Evolutionary conservation across 2,888 invertebrate species (phyloP).

Genomic region (Taphrorychus bicolor): DNA sequence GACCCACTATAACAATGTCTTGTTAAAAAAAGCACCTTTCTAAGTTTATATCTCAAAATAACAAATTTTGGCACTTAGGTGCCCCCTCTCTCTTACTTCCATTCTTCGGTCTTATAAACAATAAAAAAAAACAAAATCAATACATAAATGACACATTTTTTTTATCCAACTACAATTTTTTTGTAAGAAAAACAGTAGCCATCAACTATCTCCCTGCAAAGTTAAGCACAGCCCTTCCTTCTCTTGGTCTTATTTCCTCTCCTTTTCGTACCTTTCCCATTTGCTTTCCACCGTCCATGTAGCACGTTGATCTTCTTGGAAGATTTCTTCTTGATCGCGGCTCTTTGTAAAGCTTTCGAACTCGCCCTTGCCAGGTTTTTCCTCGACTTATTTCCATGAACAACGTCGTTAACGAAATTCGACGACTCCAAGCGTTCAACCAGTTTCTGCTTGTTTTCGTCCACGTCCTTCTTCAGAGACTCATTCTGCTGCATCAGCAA

Average conservation of each 20-base stretch:
- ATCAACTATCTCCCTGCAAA: neutral
- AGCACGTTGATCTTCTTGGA: neutral
- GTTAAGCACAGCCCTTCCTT: neutral
- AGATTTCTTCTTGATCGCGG: neutral
- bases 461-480: neutral
- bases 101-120: too few species aligned
- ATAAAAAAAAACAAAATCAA: too few species aligned
- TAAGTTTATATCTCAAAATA: too few species aligned
- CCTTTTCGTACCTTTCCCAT: neutral
- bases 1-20: too few species aligned
- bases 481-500: neutral
- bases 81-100: too few species aligned
- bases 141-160: too few species aligned
- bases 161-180: too few species aligned
- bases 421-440: neutral
- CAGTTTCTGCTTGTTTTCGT: neutral
- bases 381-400: neutral
- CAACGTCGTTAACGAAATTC: neutral
- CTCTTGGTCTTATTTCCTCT: neutral
- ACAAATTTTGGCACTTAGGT: too few species aligned
- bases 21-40: too few species aligned
- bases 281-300: neutral
- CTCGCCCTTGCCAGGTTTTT: neutral
- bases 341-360: neutral
- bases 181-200: too few species aligned